These are phyloP conservation scores for Mesodorylaimus sp. DNA, from an alignment of 2,888 invertebrate species.

Conservation along the genomic window DNA sequence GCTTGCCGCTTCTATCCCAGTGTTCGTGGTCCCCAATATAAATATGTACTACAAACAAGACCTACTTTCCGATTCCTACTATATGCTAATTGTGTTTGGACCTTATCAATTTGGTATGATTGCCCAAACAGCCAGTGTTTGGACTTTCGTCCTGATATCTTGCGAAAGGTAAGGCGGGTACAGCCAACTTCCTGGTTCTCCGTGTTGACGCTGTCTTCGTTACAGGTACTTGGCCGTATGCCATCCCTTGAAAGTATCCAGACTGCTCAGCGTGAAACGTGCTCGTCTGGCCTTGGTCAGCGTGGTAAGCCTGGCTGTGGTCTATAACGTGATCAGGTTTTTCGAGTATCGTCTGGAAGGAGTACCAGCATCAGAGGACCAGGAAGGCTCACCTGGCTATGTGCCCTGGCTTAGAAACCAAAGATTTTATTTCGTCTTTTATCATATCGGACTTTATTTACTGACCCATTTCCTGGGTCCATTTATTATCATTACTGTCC, in stretches of 20 bases:
- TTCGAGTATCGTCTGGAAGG: constrained; percentile 5
- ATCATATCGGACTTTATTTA: neutral
- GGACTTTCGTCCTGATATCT: neutral
- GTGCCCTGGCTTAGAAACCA: no score
- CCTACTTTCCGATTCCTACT: no score
- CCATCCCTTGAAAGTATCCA: neutral
- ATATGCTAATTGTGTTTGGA: neutral
- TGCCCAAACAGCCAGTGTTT: neutral
- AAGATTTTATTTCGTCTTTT: neutral
- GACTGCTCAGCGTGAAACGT: neutral
- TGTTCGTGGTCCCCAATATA: neutral
- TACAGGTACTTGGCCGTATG: constrained; percentile 5
- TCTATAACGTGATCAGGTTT: constrained; percentile 8
- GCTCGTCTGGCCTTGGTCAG: neutral
- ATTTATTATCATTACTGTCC: neutral
- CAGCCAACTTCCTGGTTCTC: no score
- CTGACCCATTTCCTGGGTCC: neutral
- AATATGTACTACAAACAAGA: no score
- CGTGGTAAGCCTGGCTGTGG: neutral
- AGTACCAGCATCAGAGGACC: no score
- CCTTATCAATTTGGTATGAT: neutral
- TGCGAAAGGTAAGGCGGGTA: no score
- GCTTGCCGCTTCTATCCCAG: neutral
- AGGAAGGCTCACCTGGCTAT: no score
- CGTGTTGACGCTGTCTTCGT: no score